Evolutionary conservation across 2,797 vertebrate species (phyloP).

Genomic region (Arrhamphus sclerolepis): DNA sequence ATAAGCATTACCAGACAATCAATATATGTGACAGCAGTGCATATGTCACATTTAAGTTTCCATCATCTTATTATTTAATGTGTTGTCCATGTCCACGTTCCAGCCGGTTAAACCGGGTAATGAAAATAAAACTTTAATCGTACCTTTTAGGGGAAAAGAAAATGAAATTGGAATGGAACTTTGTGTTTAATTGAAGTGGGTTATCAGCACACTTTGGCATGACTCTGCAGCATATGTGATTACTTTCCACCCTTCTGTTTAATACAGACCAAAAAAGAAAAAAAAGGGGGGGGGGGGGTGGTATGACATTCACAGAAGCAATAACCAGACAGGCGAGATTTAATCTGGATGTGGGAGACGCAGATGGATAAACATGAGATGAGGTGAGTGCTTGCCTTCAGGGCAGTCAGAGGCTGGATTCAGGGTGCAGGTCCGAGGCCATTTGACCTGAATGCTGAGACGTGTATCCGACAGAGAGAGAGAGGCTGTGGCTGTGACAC

Average conservation of each 20-base stretch:
- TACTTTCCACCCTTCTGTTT: conserved; percentile 28
- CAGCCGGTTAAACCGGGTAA: no score
- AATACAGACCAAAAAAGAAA: conserved; percentile 2
- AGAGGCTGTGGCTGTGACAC: not conserved
- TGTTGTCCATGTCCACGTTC: no score
- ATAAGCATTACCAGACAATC: no score
- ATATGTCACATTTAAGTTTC: no score
- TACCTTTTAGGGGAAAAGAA: no score
- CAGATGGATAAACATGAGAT: conserved; percentile 64
- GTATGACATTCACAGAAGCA: conserved; percentile 28
- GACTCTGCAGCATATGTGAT: conserved; percentile 8
- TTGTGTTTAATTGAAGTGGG: conserved; percentile 8
- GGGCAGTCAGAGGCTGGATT: conserved; percentile 45
- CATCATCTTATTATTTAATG: no score
- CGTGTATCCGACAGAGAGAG: not conserved
- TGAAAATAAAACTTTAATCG: no score
- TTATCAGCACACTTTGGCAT: conserved; percentile 1
- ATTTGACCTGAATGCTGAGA: conserved; percentile 34
- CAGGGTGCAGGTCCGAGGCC: conserved; percentile 28
- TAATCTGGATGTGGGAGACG: conserved; percentile 53
- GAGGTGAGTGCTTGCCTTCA: conserved; percentile 56
- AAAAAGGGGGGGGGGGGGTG: no score
- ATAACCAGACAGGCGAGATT: conserved; percentile 35
- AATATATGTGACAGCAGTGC: no score
- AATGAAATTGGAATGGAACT: no score